Percentiles rank a stretch among this genome's conserved stretches.
Conservation (phyloP, 2,888 invertebrate genomes). For the Capitulum mitella region DNA sequence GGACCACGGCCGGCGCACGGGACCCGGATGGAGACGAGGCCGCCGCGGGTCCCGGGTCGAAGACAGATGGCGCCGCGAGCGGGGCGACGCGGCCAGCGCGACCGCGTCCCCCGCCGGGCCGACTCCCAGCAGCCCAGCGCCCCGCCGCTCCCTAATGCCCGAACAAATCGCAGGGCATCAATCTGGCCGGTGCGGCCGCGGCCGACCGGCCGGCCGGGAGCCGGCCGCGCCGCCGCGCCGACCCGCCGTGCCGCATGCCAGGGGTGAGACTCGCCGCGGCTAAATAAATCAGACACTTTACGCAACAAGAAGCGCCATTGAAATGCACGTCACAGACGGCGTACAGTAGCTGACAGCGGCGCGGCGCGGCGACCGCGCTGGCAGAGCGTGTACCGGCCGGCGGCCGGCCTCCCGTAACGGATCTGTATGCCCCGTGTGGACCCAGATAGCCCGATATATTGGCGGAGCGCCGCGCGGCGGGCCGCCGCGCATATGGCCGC, state of each 20-base stretch:
- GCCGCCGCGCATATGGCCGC: background rate
- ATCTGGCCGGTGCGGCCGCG: background rate
- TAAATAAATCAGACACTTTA: constrained; percentile 23
- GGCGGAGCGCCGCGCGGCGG: background rate
- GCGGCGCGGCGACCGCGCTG: background rate
- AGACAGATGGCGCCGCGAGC: too few species aligned
- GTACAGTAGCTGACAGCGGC: constrained; percentile 16
- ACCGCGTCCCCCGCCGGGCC: background rate
- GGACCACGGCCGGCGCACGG: too few species aligned
- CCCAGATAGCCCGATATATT: constrained; percentile 2
- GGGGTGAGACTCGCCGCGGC: background rate
- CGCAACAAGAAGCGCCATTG: constrained; percentile 10
- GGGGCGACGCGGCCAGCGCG: too few species aligned
- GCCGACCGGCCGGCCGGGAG: too few species aligned
- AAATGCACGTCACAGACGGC: background rate
- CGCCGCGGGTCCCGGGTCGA: too few species aligned
- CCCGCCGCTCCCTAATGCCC: constrained; percentile 1
- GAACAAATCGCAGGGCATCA: background rate
- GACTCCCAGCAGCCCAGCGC: background rate
- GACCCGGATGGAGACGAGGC: too few species aligned
- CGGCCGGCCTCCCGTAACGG: background rate
- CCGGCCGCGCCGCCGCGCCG: too few species aligned
- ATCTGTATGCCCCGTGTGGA: constrained; percentile 2
- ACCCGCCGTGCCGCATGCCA: background rate
- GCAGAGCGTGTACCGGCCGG: constrained; percentile 7